These are phyloP conservation scores for Drosophila paramelanica DNA, from an alignment of 2,888 invertebrate species.

Conservation along the genomic window DNA sequence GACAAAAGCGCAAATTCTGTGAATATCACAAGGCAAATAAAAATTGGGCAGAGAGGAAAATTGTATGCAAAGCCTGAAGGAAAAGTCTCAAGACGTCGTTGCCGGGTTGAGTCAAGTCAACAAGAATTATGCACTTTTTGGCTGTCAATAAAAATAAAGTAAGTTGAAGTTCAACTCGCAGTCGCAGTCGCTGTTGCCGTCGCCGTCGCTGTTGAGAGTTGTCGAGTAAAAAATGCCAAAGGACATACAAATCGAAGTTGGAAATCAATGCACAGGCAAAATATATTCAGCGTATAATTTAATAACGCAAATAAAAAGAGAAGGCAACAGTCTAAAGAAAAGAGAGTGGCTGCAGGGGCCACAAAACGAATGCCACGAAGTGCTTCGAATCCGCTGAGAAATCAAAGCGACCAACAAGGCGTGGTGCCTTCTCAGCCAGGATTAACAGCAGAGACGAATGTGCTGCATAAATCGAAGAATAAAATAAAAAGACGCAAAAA, in stretches of 20 bases:
- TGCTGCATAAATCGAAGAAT: slow-evolving; percentile 64
- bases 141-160: slow-evolving; percentile 81
- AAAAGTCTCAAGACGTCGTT: slow-evolving; percentile 64
- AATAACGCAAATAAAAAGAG: slow-evolving; percentile 77
- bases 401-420: slow-evolving; percentile 60
- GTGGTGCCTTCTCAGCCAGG: slow-evolving; percentile 42
- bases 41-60: slow-evolving; percentile 38
- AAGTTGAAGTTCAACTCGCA: slow-evolving; percentile 59
- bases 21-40: slow-evolving; percentile 35
- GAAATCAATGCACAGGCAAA: slow-evolving; percentile 79
- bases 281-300: slow-evolving; percentile 83
- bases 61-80: slow-evolving; percentile 61
- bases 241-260: slow-evolving; percentile 76
- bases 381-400: slow-evolving; percentile 66
- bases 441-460: slow-evolving; percentile 71
- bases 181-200: slow-evolving; percentile 20
- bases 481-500: neutral
- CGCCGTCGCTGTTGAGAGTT: slow-evolving; percentile 23
- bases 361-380: slow-evolving; percentile 8
- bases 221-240: slow-evolving; percentile 62
- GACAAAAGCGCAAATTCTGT: slow-evolving; percentile 75
- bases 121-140: slow-evolving; percentile 80
- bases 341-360: neutral
- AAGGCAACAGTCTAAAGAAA: slow-evolving; percentile 6
- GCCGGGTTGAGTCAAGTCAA: slow-evolving; percentile 59